A percentile compares a stretch with the other conserved stretches of the same genome.
These are phyloP conservation scores for Eulemur mongoz DNA, from an alignment of 2,797 vertebrate genomes.

Conservation along the genomic window DNA sequence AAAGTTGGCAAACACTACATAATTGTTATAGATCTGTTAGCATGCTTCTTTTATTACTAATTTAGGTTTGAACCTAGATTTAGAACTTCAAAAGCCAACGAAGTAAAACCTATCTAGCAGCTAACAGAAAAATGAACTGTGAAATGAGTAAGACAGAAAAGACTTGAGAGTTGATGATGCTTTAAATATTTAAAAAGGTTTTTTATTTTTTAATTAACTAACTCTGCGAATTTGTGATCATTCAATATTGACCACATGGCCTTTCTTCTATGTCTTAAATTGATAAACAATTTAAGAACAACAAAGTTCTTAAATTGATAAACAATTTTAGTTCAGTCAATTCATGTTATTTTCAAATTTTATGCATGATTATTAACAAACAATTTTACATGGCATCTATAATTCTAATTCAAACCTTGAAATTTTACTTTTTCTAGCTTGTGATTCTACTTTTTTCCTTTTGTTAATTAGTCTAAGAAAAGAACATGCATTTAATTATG, in stretches of 20 bases:
- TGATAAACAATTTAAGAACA: background rate
- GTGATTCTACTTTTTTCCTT: background rate
- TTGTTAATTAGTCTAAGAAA: background rate
- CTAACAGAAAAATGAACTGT: conserved; percentile 80
- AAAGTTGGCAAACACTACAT: conserved; percentile 62
- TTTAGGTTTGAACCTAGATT: conserved; percentile 76
- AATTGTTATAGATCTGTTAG: conserved; percentile 53
- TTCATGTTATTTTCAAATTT: background rate
- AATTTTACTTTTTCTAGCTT: background rate
- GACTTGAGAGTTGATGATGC: conserved; percentile 71
- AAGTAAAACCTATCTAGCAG: conserved; percentile 78
- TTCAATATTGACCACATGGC: conserved; percentile 64
- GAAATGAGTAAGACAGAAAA: conserved; percentile 78
- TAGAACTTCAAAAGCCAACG: conserved; percentile 78
- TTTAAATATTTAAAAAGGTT: conserved; percentile 77
- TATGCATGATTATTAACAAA: background rate
- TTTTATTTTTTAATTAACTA: conserved; percentile 39
- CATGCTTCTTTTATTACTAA: conserved; percentile 75
- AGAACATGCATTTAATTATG: background rate
- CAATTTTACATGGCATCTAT: too few species aligned
- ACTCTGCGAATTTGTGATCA: conserved; percentile 80
- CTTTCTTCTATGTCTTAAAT: background rate
- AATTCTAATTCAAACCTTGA: background rate
- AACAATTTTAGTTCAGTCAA: background rate
- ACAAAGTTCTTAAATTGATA: background rate